phyloP scores from a whole-genome alignment of 35 echinoderm and acorn worm species.

The Stichopus chloronotus region DNA sequence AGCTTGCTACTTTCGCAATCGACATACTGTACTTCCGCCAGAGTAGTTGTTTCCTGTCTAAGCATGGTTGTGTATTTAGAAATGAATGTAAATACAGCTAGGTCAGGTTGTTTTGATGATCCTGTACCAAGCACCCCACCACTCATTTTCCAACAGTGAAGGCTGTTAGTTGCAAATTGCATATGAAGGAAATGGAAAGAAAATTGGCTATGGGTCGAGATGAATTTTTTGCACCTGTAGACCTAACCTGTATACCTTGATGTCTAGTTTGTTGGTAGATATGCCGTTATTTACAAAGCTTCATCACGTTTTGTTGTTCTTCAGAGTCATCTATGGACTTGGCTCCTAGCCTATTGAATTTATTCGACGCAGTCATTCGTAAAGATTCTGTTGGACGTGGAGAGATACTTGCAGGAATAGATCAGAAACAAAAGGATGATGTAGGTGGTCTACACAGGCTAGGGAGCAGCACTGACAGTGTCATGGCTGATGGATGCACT shows the following conservation, averaged over 20 bases:
- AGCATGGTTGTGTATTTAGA: neutral
- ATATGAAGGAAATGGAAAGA: neutral
- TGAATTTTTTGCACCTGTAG: neutral
- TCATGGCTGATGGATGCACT: slow-evolving; percentile 10
- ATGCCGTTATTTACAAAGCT: neutral
- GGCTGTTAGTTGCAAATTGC: neutral
- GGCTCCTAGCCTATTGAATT: slow-evolving; percentile 69
- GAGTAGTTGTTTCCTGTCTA: neutral
- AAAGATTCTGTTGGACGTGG: neutral
- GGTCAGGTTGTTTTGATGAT: neutral
- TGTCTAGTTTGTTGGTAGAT: neutral
- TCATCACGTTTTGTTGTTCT: neutral
- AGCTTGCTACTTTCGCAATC: neutral
- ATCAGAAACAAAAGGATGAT: neutral
- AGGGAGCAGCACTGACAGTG: neutral
- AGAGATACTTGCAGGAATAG: neutral
- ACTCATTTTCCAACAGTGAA: neutral
- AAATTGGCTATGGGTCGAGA: neutral
- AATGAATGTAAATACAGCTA: neutral
- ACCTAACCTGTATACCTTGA: neutral
- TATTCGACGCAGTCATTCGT: slow-evolving; percentile 62
- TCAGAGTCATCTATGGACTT: slow-evolving; percentile 85
- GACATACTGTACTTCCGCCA: neutral
- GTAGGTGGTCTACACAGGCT: slow-evolving; percentile 9
- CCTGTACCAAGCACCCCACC: neutral